Base-by-base conservation (phyloP, 2,113 vertebrate genomes). In the Spizaetus ornatus region DNA sequence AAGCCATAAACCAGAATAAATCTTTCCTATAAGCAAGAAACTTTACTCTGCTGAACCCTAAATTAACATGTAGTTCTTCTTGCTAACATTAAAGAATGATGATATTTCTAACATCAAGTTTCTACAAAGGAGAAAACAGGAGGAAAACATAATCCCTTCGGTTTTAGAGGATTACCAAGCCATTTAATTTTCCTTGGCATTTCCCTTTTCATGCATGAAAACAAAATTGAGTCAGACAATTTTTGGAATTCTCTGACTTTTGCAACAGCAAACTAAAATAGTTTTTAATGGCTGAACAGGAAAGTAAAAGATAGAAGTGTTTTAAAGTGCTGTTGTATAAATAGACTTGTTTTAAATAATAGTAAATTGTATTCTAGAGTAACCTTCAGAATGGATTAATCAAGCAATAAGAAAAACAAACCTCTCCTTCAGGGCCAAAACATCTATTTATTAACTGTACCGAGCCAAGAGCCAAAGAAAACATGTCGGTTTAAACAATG, bases 401-500 rank as follows among this genome's bases (percentile, higher is more conserved):
- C 58, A 82, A 58, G 91, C 94, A 90, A 42, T 82, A 93, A 95
- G 82, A 77, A 95, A 96, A 97, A 97, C 91, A 97, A 97, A 94
- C 89, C 63, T 92, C 66, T 95, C 95, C 93, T 96, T 95, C 89
- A 88, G 87, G 82, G 86, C 91, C 84, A 95, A 97, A 97, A 93
- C 94, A 94, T 91, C 36, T 95, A 93, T 97, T 97, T 92, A 92
- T 97, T 95, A 96, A 94, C 72, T 79, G 90, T 78, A 72, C 78
- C 19, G 70, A 95, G 73, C 17, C 74, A 34, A 85, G 84, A 94
- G 94, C 94, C 95, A 96, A 96, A 72, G 93, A 91, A 88, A 97
- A 90, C 91, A 97, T 5, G 3, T 40, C 15, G 10, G 74, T 95
- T 95, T 93, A 83, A 96, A 93, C 86, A 95, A 85, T 72, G 55